phyloP scores from a whole-genome alignment of 2,797 vertebrate genomes.

The Lepidocolaptes lacrymiger region DNA sequence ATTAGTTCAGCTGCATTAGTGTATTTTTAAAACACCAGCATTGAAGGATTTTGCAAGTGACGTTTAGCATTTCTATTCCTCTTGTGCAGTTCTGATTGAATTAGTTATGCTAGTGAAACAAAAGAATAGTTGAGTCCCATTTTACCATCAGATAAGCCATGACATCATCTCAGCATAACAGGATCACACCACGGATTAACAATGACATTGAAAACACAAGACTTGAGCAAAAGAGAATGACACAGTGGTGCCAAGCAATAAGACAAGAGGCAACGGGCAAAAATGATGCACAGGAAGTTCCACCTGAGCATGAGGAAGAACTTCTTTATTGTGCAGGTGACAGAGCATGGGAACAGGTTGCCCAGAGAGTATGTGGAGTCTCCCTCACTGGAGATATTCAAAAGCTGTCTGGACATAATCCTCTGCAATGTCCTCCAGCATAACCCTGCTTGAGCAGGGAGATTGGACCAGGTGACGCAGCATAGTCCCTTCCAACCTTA shows the following conservation, averaged over 20 bases:
- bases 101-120: background rate
- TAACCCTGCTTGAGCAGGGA: background rate
- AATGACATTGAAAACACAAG: background rate
- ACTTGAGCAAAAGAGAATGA: background rate
- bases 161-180: background rate
- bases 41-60: background rate
- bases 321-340: background rate
- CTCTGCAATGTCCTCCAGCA: background rate
- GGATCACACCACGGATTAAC: background rate
- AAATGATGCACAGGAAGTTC: background rate
- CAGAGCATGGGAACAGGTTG: background rate
- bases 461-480: too few species aligned
- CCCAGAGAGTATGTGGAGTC: background rate
- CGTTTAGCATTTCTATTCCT: background rate
- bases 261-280: rapidly evolving
- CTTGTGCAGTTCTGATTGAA: background rate
- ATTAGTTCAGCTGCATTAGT: constrained; percentile 50
- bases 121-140: background rate
- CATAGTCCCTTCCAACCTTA: too few species aligned
- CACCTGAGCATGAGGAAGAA: background rate
- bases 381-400: background rate
- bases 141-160: background rate
- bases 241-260: background rate
- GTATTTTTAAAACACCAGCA: background rate
- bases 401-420: background rate